Evolutionary conservation across 2,888 invertebrate species (phyloP).

Genomic region (Rugalucina vietnamica): DNA sequence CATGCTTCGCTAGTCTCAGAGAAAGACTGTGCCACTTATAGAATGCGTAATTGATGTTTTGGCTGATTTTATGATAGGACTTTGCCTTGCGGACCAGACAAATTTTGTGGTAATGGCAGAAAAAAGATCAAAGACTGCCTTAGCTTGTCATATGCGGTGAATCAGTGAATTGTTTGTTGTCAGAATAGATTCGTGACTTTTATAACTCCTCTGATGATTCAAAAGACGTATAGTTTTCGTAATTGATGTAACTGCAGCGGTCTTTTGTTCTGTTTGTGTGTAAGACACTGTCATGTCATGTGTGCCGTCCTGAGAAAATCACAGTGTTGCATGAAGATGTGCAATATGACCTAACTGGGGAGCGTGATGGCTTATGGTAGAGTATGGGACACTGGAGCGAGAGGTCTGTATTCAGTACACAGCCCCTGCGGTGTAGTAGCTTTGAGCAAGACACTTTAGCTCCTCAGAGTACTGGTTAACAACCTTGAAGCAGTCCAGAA

Average conservation of each 20-base stretch:
- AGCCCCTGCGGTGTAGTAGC: background rate
- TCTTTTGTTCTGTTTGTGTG: background rate
- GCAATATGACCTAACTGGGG: background rate
- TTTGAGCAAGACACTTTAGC: background rate
- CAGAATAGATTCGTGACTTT: slow-evolving; percentile 6
- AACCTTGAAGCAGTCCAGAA: background rate
- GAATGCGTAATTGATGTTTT: slow-evolving; percentile 6
- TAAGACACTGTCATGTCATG: background rate
- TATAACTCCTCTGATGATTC: slow-evolving; percentile 1
- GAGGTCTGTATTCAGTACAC: too few species aligned
- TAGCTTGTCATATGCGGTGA: slow-evolving; percentile 7
- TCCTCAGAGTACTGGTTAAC: background rate
- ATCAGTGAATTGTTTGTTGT: slow-evolving; percentile 4
- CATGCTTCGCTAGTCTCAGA: background rate
- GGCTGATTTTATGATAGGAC: slow-evolving; percentile 4
- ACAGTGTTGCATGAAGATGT: background rate
- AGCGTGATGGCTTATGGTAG: background rate
- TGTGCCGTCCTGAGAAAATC: background rate
- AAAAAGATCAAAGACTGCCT: slow-evolving; percentile 13
- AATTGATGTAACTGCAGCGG: background rate
- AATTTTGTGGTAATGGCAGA: slow-evolving; percentile 16
- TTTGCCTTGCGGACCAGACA: slow-evolving; percentile 10
- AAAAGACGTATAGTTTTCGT: slow-evolving; percentile 3
- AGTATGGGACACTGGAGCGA: background rate
- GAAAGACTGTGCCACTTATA: slow-evolving; percentile 12